phyloP scores from a whole-genome alignment of 2,797 vertebrate genomes.

The Sebastes baramenuke region DNA sequence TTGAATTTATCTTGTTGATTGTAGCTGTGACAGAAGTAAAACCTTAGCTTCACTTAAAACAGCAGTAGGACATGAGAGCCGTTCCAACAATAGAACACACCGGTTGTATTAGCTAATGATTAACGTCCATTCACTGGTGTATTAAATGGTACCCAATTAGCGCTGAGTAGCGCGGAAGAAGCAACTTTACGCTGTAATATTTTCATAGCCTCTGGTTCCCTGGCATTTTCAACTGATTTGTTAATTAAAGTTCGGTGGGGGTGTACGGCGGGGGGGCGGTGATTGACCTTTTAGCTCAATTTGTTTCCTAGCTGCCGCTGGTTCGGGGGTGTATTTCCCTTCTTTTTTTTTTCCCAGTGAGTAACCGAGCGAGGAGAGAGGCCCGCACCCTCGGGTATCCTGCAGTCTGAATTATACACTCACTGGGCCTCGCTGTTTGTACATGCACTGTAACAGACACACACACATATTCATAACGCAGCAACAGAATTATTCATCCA shows the following conservation, averaged over 20 bases:
- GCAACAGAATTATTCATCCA: slow-evolving; percentile 39
- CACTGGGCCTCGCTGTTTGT: slow-evolving; percentile 45
- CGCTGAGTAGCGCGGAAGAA: slow-evolving; percentile 15
- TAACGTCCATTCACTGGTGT: slow-evolving; percentile 40
- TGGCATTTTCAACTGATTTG: slow-evolving; percentile 72
- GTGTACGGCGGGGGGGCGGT: not conserved
- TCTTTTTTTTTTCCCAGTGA: slow-evolving; percentile 47
- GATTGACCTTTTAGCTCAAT: slow-evolving; percentile 78
- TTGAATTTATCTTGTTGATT: not conserved
- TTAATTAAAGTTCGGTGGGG: slow-evolving; percentile 73
- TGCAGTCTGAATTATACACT: slow-evolving; percentile 56
- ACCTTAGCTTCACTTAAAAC: no score
- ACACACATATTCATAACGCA: slow-evolving; percentile 3
- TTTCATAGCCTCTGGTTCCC: slow-evolving; percentile 66
- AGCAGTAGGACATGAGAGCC: no score
- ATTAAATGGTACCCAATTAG: slow-evolving; percentile 65
- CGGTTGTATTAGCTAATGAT: slow-evolving; percentile 49
- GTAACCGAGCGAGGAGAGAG: slow-evolving; percentile 55
- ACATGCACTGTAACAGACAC: slow-evolving; percentile 14
- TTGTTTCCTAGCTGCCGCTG: slow-evolving; percentile 63
- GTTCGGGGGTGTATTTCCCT: slow-evolving; percentile 50
- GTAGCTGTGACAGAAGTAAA: not conserved
- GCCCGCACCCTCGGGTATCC: slow-evolving; percentile 46
- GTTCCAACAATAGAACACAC: not conserved
- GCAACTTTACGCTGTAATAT: slow-evolving; percentile 65